phyloP scores from a whole-genome alignment of 2,797 vertebrate genomes.

The Eulemur coronatus region DNA sequence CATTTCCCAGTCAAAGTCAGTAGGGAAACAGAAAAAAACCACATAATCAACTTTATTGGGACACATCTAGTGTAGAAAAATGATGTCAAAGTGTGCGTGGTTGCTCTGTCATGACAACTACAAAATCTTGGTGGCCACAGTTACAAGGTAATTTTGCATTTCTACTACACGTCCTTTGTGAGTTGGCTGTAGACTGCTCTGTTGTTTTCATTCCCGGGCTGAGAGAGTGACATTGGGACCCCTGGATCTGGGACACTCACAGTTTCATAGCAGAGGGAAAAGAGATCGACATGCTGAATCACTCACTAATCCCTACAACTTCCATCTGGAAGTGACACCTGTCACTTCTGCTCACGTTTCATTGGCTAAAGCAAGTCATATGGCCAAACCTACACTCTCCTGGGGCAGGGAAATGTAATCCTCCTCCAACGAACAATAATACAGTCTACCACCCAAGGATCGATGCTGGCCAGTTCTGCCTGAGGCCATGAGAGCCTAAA shows the following conservation, averaged over 20 bases:
- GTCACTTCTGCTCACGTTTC: background rate
- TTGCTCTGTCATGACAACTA: background rate
- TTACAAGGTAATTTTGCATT: background rate
- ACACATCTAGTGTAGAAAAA: background rate
- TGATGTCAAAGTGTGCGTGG: background rate
- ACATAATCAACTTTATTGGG: background rate
- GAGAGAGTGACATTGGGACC: background rate
- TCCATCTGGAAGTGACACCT: background rate
- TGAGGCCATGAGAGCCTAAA: background rate
- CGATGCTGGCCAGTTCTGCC: background rate
- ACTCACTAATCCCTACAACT: background rate
- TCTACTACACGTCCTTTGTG: background rate
- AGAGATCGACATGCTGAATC: background rate
- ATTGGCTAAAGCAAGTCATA: background rate
- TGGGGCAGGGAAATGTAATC: background rate
- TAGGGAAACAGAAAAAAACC: background rate
- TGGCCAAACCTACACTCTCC: background rate
- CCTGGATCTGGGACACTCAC: background rate
- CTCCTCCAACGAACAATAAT: background rate
- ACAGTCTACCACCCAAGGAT: background rate
- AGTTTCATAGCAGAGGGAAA: background rate
- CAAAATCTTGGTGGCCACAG: background rate
- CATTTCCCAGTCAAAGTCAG: background rate
- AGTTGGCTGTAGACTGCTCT: background rate
- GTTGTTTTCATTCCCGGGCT: background rate